These are phyloP conservation scores for Sthenelais limicola DNA, from an alignment of 2,888 invertebrate genomes.

Conservation along the genomic window DNA sequence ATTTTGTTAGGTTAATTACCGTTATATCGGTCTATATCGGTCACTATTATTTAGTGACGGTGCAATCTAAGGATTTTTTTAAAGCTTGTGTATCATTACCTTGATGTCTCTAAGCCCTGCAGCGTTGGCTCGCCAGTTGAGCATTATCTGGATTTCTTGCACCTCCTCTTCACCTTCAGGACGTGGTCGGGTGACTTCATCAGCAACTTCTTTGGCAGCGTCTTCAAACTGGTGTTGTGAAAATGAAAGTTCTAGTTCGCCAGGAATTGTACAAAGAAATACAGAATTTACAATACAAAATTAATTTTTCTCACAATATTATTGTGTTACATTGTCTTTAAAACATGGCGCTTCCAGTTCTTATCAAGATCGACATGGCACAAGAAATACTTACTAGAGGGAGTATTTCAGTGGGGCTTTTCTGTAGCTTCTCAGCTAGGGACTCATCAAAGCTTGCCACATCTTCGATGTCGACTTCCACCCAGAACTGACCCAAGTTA, in stretches of 20 bases:
- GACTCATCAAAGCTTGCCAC: conserved; percentile 93
- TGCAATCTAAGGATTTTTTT: too few species aligned
- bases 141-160: conserved; percentile 91
- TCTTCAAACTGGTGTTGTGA: conserved; percentile 95
- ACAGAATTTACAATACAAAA: too few species aligned
- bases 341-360: too few species aligned
- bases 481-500: conserved; percentile 87
- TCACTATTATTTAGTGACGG: too few species aligned
- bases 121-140: conserved; percentile 88
- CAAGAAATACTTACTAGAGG: conserved; percentile 77
- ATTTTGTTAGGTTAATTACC: too few species aligned
- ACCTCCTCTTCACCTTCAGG: conserved; percentile 91
- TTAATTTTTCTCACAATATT: too few species aligned
- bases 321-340: not conserved
- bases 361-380: too few species aligned
- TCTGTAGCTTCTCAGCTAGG: conserved; percentile 90
- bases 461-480: conserved; percentile 95
- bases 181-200: conserved; percentile 94
- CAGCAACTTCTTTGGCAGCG: conserved; percentile 92
- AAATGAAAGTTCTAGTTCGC: too few species aligned
- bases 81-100: too few species aligned
- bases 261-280: too few species aligned
- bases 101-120: conserved; percentile 88
- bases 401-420: conserved; percentile 92
- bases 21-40: too few species aligned